A percentile compares a stretch with the other conserved stretches of the same genome.
phyloP scores from a whole-genome alignment of 1,140 invertebrate genomes.

The Rhyacophila brunnea region DNA sequence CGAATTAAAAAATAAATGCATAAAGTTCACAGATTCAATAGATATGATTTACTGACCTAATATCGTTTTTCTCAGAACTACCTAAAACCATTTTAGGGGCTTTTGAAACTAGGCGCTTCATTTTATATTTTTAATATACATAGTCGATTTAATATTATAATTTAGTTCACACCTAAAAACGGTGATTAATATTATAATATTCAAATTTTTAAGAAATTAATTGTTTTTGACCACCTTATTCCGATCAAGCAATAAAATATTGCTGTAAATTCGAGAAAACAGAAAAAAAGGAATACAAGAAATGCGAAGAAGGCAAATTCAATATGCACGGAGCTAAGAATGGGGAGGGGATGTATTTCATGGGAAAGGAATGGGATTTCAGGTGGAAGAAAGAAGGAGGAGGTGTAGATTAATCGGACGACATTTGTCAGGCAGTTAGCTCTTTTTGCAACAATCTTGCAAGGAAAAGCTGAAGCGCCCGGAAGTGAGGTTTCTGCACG shows the following conservation, averaged over 20 bases:
- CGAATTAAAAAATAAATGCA: too few species aligned
- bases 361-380: conserved; percentile 1
- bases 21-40: too few species aligned
- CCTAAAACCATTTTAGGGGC: too few species aligned
- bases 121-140: too few species aligned
- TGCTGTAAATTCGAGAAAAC: conserved; percentile 27
- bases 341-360: conserved; percentile 8
- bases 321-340: conserved; percentile 17
- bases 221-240: neutral
- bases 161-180: too few species aligned
- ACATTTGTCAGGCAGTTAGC: conserved; percentile 36
- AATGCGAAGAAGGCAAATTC: conserved; percentile 13
- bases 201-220: too few species aligned
- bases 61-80: too few species aligned
- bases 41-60: too few species aligned
- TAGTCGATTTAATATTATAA: too few species aligned
- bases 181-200: too few species aligned
- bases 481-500: too few species aligned
- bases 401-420: conserved; percentile 32
- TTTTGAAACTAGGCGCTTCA: too few species aligned
- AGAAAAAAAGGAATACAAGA: conserved; percentile 24
- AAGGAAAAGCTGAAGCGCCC: conserved; percentile 19
- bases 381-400: conserved; percentile 1
- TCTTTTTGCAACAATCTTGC: conserved; percentile 19
- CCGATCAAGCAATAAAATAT: conserved; percentile 26